Base-by-base conservation (phyloP, 1,140 invertebrate genomes). In the Chironomus tepperi region DNA sequence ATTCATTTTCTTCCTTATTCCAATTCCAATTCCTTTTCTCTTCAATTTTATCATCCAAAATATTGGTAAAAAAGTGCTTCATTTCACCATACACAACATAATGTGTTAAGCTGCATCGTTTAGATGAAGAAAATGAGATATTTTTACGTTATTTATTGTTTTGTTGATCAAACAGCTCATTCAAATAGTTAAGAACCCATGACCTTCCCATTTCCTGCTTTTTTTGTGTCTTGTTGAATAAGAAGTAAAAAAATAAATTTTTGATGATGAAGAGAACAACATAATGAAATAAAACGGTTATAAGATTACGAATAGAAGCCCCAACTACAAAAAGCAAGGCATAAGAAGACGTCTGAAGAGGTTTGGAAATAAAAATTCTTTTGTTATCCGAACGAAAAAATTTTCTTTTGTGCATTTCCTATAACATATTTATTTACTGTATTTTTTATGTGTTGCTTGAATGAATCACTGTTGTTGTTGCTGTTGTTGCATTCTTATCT, bases 141-240 rank as follows among this genome's bases (percentile, higher is more conserved):
- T 57, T 57, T 34, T 57, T 57, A 57, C 47, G 47, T 57, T 57
- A 57, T 57, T 57, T 57, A 57, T 57, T 57, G 47, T 57, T 57
- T 5, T 57, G 47, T 57, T 57, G 47, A 57, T 57, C 47, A 57
- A 57, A 57, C 47, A 57, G 24, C 24, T 34, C 24, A 34, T 34
- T 34, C 24, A 34, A 34, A 34, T 34, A 34, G 47, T 57, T 57
- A 57, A 57, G 47, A 57, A 57, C 47, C n/a, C 47, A 57, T 57
- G 47, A 57, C 47, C 47, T 57, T 57, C 47, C 47, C 47, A 57
- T 57, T 57, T 57, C 47, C 47, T 57, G 47, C 47, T n/a, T 34
- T 34, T 34, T 34, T 34, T 5, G 1, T 34, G 2, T 34, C 24
- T 34, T 34, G 5, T 34, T 34, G 24, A 34, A 34, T 34, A 57